Evolutionary conservation across 2,113 vertebrate species (phyloP).

Genomic region (Hippocampus zosterae): DNA sequence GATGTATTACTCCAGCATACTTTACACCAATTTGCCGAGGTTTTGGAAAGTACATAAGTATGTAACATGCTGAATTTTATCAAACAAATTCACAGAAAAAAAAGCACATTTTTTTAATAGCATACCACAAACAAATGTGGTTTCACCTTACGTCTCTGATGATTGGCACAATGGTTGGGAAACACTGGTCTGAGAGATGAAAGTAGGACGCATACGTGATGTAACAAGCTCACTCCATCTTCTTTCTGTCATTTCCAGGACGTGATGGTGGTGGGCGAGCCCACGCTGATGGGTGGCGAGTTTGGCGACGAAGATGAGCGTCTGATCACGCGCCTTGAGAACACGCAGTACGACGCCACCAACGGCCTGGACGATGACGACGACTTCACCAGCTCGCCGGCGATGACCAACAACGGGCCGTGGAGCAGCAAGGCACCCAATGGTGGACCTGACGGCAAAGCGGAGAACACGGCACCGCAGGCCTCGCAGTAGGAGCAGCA

Average conservation of each 20-base stretch:
- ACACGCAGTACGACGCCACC: slow-evolving; percentile 97
- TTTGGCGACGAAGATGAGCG: slow-evolving; percentile 99
- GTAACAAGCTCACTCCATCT: background rate
- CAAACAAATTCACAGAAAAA: too few species aligned
- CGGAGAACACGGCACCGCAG: slow-evolving; percentile 92
- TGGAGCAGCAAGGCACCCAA: slow-evolving; percentile 91
- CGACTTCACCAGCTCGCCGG: slow-evolving; percentile 95
- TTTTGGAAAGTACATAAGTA: background rate
- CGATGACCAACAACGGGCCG: slow-evolving; percentile 89
- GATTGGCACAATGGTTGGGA: background rate
- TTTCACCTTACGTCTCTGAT: background rate
- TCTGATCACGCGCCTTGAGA: slow-evolving; percentile 99
- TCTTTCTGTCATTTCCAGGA: slow-evolving; percentile 72
- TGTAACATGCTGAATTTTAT: background rate
- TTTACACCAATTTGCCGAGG: background rate
- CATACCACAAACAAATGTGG: background rate
- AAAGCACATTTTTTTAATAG: too few species aligned
- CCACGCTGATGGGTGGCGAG: slow-evolving; percentile 98
- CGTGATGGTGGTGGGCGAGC: slow-evolving; percentile 99
- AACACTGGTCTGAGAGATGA: background rate
- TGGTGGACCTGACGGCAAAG: slow-evolving; percentile 87
- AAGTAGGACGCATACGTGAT: background rate
- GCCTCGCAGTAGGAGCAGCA: slow-evolving; percentile 82
- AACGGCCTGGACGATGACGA: slow-evolving; percentile 98
- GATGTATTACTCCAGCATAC: background rate